A percentile compares a stretch with the other conserved stretches of the same genome.
These are phyloP conservation scores for Ptyas mucosa DNA, from an alignment of 2,113 vertebrate species.

Conservation along the genomic window DNA sequence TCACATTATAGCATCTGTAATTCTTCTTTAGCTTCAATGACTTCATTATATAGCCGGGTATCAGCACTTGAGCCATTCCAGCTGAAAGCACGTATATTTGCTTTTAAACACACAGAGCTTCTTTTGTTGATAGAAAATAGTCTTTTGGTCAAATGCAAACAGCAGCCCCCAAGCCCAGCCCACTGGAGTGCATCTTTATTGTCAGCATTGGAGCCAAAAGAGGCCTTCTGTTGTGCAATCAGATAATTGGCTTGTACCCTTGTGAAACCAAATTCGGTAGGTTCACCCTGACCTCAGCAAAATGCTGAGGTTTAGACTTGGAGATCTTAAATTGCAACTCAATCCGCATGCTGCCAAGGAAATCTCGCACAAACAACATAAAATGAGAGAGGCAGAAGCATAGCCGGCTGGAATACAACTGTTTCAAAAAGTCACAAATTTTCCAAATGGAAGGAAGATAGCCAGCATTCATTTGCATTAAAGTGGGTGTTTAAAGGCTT, in stretches of 20 bases:
- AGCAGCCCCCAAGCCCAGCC: not conserved
- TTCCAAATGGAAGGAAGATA: not conserved
- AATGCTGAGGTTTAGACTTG: not conserved
- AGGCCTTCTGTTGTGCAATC: slow-evolving; percentile 39
- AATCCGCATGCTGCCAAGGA: not conserved
- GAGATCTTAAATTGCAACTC: not conserved
- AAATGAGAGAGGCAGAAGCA: not conserved
- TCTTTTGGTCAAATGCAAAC: slow-evolving; percentile 31
- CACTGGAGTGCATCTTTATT: slow-evolving; percentile 34
- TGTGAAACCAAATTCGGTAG: slow-evolving; percentile 31
- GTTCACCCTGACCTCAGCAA: slow-evolving; percentile 32
- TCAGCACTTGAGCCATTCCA: slow-evolving; percentile 36
- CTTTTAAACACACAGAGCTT: slow-evolving; percentile 44
- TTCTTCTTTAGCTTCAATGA: slow-evolving; percentile 60
- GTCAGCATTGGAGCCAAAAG: slow-evolving; percentile 43
- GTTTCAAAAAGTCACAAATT: not conserved
- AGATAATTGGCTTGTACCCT: not conserved
- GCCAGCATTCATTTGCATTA: not conserved
- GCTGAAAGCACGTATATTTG: slow-evolving; percentile 26
- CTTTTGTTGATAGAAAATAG: slow-evolving; percentile 52
- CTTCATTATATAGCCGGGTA: slow-evolving; percentile 57
- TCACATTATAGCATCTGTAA: slow-evolving; percentile 56
- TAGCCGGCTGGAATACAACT: not conserved
- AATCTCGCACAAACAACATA: not conserved
- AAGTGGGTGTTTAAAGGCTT: not conserved